phyloP scores from a whole-genome alignment of 1,140 invertebrate genomes.

The Drosophila pallidifrons region DNA sequence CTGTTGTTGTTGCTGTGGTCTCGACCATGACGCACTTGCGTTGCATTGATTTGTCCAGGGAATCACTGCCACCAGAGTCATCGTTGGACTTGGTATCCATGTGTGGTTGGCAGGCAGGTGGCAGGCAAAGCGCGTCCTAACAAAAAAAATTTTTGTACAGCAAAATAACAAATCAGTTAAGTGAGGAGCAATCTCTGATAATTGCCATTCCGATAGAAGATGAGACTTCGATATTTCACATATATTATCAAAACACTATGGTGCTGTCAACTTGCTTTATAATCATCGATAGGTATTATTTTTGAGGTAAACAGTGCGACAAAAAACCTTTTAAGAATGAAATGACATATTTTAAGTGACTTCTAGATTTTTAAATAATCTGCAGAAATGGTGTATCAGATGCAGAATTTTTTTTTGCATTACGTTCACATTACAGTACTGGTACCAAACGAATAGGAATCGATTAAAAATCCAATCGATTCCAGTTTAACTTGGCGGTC shows the following conservation, averaged over 20 bases:
- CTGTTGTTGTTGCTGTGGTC: constrained; percentile 35
- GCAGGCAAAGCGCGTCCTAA: constrained; percentile 22
- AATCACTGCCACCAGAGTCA: constrained; percentile 75
- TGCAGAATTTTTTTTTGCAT: no score
- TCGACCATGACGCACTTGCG: constrained; percentile 79
- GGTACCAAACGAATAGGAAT: no score
- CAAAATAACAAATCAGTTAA: constrained; percentile 54
- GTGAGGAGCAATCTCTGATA: constrained; percentile 37
- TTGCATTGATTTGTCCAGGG: constrained; percentile 81
- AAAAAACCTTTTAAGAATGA: no score
- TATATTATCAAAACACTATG: background rate
- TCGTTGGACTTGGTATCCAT: constrained; percentile 80
- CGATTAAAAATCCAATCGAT: no score
- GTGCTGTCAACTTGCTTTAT: constrained; percentile 24
- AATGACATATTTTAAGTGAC: no score
- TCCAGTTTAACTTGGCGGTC: no score
- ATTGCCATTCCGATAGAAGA: constrained; percentile 45
- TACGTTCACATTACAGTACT: no score
- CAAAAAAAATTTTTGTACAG: constrained; percentile 41
- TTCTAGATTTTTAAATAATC: no score
- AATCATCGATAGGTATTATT: background rate
- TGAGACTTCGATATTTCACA: constrained; percentile 11
- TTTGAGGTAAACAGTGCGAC: background rate
- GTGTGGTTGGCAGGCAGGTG: constrained; percentile 36
- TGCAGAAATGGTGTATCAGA: no score